Percentiles rank a stretch among this genome's conserved stretches.
Conservation (phyloP, 2,113 vertebrate genomes). For the Vombatus ursinus region DNA sequence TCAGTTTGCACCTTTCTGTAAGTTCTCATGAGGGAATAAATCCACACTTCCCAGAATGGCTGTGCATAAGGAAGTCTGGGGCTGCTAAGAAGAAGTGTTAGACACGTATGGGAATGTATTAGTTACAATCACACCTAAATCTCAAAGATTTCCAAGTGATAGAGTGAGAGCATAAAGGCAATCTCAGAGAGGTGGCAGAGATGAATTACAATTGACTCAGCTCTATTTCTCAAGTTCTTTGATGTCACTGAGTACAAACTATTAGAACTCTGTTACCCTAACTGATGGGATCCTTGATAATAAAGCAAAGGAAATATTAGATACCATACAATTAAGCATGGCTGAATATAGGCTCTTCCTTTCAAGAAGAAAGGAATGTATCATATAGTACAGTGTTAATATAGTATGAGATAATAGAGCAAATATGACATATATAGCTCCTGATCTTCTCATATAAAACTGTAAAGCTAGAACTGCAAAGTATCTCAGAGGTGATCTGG, state of each 20-base stretch:
- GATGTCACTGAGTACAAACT: slow-evolving; percentile 57
- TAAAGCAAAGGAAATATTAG: slow-evolving; percentile 62
- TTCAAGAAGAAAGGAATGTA: neutral
- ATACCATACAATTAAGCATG: neutral
- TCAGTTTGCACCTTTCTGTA: slow-evolving; percentile 85
- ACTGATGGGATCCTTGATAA: slow-evolving; percentile 15
- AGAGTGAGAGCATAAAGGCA: slow-evolving; percentile 71
- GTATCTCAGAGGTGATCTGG: too few species aligned
- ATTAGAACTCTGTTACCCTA: slow-evolving; percentile 4
- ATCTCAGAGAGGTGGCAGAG: slow-evolving; percentile 71
- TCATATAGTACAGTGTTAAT: neutral
- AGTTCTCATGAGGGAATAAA: slow-evolving; percentile 86
- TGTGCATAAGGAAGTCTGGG: slow-evolving; percentile 82
- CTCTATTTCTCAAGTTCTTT: slow-evolving; percentile 50
- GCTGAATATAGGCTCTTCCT: neutral
- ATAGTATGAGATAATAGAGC: neutral
- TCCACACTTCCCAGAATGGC: slow-evolving; percentile 84
- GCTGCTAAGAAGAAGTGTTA: slow-evolving; percentile 86
- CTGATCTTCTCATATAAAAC: neutral
- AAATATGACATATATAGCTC: neutral
- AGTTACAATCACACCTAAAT: slow-evolving; percentile 85
- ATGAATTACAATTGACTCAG: slow-evolving; percentile 59
- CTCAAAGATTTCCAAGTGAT: slow-evolving; percentile 81
- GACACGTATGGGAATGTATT: slow-evolving; percentile 87
- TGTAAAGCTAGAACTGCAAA: neutral